These are phyloP conservation scores for Rhopalosiphum nymphaeae DNA, from an alignment of 2,888 invertebrate genomes.

Conservation along the genomic window DNA sequence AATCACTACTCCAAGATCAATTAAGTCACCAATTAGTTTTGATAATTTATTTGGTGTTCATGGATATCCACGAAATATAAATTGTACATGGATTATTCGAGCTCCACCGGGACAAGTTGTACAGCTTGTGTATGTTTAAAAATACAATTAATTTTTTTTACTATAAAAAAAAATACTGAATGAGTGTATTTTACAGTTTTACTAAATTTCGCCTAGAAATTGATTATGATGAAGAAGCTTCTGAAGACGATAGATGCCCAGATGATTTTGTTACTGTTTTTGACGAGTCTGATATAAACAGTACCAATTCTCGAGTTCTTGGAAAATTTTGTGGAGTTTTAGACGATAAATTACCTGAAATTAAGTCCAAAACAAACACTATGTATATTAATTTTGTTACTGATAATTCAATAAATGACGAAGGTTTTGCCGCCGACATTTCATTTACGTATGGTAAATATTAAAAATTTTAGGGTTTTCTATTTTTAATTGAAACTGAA, in stretches of 20 bases:
- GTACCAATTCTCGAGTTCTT: background rate
- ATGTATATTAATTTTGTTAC: background rate
- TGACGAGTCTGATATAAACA: background rate
- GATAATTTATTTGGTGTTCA: background rate
- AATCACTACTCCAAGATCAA: slow-evolving; percentile 17
- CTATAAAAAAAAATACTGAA: background rate
- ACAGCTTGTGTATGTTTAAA: slow-evolving; percentile 32
- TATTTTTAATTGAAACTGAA: background rate
- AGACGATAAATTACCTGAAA: background rate
- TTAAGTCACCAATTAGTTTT: background rate
- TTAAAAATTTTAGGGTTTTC: background rate
- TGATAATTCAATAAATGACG: background rate
- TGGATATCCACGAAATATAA: background rate
- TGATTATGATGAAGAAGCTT: background rate
- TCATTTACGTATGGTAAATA: slow-evolving; percentile 47
- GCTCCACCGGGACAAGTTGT: slow-evolving; percentile 66
- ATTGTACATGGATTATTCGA: slow-evolving; percentile 57
- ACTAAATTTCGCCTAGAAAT: slow-evolving; percentile 21
- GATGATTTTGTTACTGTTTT: background rate
- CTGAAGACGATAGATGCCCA: background rate
- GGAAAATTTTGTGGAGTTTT: slow-evolving; percentile 34
- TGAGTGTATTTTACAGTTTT: slow-evolving; percentile 23
- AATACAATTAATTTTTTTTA: background rate
- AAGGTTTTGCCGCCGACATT: slow-evolving; percentile 33
- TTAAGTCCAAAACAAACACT: slow-evolving; percentile 19